phyloP scores from a whole-genome alignment of 2,797 vertebrate genomes.

The Urophycis tenuis region DNA sequence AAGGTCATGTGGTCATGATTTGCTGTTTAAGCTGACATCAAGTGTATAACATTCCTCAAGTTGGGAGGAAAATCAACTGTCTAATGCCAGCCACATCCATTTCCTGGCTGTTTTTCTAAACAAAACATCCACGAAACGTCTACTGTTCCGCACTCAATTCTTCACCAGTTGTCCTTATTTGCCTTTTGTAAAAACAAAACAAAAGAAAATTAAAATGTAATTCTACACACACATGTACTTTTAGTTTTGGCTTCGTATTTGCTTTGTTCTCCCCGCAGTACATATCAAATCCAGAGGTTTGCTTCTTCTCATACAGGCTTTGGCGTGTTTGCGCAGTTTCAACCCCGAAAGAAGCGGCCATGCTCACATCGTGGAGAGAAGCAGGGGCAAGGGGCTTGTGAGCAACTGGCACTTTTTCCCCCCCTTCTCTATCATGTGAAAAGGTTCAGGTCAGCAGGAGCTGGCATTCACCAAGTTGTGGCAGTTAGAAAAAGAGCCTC shows the following conservation, averaged over 20 bases:
- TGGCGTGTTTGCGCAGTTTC: constrained; percentile 65
- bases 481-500: constrained; percentile 57
- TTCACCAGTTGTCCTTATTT: constrained; percentile 9
- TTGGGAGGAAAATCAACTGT: constrained; percentile 61
- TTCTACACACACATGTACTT: constrained; percentile 10
- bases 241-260: constrained; percentile 58
- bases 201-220: not conserved
- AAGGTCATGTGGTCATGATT: constrained; percentile 72
- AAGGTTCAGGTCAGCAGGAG: constrained; percentile 67
- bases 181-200: not conserved
- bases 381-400: constrained; percentile 43
- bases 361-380: constrained; percentile 25
- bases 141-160: constrained; percentile 41
- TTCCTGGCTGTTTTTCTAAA: constrained; percentile 47
- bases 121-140: constrained; percentile 51
- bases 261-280: constrained; percentile 37
- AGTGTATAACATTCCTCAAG: constrained; percentile 66
- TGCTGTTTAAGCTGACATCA: constrained; percentile 63
- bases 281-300: not conserved
- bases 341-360: constrained; percentile 57
- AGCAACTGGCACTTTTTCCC: constrained; percentile 45
- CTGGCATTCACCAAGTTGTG: constrained; percentile 65
- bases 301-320: not conserved
- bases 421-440: constrained; percentile 59
- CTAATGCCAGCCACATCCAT: constrained; percentile 63